Percentiles rank a stretch among this genome's conserved stretches.
phyloP scores from a whole-genome alignment of 2,888 invertebrate species.

The Cabera pusaria region DNA sequence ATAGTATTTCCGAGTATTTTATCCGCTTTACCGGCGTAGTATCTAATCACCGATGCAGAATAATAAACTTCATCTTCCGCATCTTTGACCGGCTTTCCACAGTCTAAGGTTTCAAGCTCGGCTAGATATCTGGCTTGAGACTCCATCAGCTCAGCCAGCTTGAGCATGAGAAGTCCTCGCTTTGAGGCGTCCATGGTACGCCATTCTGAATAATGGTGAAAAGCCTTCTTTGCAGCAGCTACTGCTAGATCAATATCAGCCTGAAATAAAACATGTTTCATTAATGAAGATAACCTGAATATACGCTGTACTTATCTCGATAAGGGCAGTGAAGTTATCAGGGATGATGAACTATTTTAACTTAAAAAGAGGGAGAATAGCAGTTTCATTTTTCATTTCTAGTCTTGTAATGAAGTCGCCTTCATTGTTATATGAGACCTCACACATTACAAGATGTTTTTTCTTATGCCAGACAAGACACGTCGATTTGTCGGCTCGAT shows the following conservation, averaged over 20 bases:
- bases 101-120: slow-evolving; percentile 96
- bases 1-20: slow-evolving; percentile 92
- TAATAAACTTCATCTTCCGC: slow-evolving; percentile 87
- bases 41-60: slow-evolving; percentile 87
- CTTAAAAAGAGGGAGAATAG: too few relatives aligned
- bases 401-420: too few relatives aligned
- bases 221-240: slow-evolving; percentile 90
- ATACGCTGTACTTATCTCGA: too few relatives aligned
- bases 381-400: too few relatives aligned
- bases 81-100: slow-evolving; percentile 93
- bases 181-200: slow-evolving; percentile 91
- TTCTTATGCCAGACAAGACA: too few relatives aligned
- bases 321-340: too few relatives aligned
- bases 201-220: slow-evolving; percentile 89
- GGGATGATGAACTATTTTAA: too few relatives aligned
- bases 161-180: slow-evolving; percentile 87
- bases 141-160: slow-evolving; percentile 90
- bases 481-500: too few relatives aligned
- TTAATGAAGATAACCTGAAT: too few relatives aligned
- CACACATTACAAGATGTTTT: too few relatives aligned
- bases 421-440: too few relatives aligned
- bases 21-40: slow-evolving; percentile 96
- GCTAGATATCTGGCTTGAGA: slow-evolving; percentile 89
- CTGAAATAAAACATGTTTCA: slow-evolving; percentile 54
- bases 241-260: slow-evolving; percentile 93